Conservation (phyloP, 1,140 invertebrate species). For the Drosophila ercepeae region DNA sequence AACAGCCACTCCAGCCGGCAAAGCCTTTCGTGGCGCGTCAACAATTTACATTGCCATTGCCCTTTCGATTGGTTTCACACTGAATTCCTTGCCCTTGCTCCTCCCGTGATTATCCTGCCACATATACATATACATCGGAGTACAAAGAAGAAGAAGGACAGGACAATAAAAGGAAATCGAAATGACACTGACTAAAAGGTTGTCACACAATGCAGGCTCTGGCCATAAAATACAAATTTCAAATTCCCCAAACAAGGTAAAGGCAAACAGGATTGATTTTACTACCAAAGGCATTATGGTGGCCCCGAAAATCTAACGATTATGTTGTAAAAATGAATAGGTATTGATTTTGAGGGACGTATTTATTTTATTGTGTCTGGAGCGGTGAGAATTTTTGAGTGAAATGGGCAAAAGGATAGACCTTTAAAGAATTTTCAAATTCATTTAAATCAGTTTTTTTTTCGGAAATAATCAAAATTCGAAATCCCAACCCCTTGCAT, state of each 20-base stretch:
- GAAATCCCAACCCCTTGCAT: neutral
- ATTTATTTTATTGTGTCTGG: neutral
- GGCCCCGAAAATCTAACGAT: constrained; percentile 18
- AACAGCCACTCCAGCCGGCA: constrained; percentile 61
- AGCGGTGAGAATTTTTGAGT: neutral
- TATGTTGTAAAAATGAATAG: neutral
- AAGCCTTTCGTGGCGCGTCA: constrained; percentile 56
- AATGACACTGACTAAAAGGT: constrained; percentile 41
- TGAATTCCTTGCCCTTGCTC: neutral
- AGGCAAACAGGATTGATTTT: constrained; percentile 35
- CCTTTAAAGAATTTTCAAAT: neutral
- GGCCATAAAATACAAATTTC: constrained; percentile 33
- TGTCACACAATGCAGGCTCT: constrained; percentile 33
- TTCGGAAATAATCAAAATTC: neutral
- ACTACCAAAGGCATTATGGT: constrained; percentile 3
- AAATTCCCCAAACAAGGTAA: constrained; percentile 5
- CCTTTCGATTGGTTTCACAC: constrained; percentile 56
- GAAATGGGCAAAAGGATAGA: too few species aligned
- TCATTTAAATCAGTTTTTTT: neutral
- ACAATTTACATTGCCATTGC: constrained; percentile 78
- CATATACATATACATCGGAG: neutral
- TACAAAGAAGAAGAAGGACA: constrained; percentile 26
- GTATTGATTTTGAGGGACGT: neutral
- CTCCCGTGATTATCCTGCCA: neutral
- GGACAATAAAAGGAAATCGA: constrained; percentile 49